Evolutionary conservation across 1,140 invertebrate species (phyloP).

Genomic region (Aphis craccivora): DNA sequence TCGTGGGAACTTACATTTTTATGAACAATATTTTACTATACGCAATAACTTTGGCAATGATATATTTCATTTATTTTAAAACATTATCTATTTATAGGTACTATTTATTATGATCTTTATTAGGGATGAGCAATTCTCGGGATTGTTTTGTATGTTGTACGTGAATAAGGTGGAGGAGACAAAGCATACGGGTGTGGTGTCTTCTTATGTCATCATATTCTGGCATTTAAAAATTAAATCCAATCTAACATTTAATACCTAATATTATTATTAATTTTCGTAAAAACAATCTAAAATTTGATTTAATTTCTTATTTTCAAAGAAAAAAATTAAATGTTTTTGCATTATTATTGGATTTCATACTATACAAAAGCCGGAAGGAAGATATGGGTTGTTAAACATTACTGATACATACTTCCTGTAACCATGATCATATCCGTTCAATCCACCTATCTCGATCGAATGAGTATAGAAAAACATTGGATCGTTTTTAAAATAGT

Average conservation of each 20-base stretch:
- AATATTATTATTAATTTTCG: background rate
- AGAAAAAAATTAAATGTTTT: conserved; percentile 5
- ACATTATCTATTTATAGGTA: too few relatives aligned
- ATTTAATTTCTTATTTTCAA: background rate
- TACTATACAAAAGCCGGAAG: conserved; percentile 54
- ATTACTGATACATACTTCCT: conserved; percentile 54
- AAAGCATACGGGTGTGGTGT: too few relatives aligned
- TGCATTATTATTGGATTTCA: conserved; percentile 41
- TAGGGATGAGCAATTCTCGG: too few relatives aligned
- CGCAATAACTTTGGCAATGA: too few relatives aligned
- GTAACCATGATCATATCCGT: conserved; percentile 56
- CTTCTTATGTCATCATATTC: background rate
- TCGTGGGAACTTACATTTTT: too few relatives aligned
- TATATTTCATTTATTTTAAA: too few relatives aligned
- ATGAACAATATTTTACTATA: too few relatives aligned
- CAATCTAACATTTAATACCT: background rate
- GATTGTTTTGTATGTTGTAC: too few relatives aligned
- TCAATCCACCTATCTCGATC: conserved; percentile 23
- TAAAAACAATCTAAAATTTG: background rate
- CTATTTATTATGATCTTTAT: too few relatives aligned
- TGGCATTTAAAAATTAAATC: background rate
- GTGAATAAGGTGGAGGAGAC: background rate
- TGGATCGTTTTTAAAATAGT: conserved; percentile 35
- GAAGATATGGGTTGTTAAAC: conserved; percentile 55
- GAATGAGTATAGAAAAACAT: conserved; percentile 33